These are phyloP conservation scores for Scomberomorus guttatus DNA, from an alignment of 2,797 vertebrate genomes.

Conservation along the genomic window DNA sequence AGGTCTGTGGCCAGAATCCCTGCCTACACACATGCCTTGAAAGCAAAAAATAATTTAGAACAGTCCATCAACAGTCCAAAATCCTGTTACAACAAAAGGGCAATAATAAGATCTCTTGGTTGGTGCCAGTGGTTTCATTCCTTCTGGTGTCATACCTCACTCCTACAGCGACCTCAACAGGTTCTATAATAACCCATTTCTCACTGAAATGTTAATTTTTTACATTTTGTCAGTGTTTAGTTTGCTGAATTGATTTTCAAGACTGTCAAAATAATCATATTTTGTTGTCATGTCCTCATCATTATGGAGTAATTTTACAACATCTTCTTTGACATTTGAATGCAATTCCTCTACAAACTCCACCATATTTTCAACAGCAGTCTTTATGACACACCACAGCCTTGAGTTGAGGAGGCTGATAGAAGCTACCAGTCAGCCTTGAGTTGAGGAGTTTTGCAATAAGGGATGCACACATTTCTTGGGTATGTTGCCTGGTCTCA, in stretches of 20 bases:
- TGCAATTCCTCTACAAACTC: conserved; percentile 8
- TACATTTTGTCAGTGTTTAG: conserved; percentile 27
- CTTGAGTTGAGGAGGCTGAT: too few species aligned
- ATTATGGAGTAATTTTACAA: conserved; percentile 3
- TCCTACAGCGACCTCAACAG: conserved; percentile 10
- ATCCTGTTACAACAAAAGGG: too few species aligned
- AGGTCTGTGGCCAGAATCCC: too few species aligned
- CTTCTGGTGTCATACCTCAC: conserved; percentile 27
- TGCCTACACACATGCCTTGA: too few species aligned
- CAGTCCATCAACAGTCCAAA: too few species aligned
- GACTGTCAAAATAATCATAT: conserved; percentile 2
- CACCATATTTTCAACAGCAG: not conserved
- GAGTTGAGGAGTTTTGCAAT: conserved; percentile 26
- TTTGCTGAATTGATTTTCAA: conserved; percentile 31
- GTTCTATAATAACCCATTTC: conserved; percentile 17
- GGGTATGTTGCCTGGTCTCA: conserved; percentile 1
- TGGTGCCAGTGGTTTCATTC: conserved; percentile 16
- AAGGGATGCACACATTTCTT: conserved; percentile 34
- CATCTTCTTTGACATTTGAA: conserved; percentile 18
- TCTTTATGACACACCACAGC: conserved; percentile 1
- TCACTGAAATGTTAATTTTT: conserved; percentile 21
- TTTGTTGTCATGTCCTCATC: conserved; percentile 13
- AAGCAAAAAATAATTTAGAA: too few species aligned
- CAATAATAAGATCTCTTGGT: too few species aligned
- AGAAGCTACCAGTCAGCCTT: too few species aligned